These are phyloP conservation scores for Puffinus mauretanicus DNA, from an alignment of 2,113 vertebrate species.

Conservation along the genomic window DNA sequence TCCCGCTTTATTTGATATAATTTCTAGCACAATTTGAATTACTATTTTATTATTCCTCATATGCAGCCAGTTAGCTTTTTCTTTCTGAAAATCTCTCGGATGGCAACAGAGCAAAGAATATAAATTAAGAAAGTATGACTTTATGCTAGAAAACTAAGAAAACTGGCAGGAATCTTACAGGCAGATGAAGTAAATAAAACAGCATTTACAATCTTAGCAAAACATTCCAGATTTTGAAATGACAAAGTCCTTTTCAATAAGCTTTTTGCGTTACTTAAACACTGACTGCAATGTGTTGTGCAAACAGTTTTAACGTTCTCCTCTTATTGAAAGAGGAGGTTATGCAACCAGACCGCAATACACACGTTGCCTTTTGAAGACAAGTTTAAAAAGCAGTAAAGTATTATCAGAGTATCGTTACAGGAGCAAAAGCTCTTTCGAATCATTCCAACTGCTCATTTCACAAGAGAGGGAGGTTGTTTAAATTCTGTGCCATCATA, in stretches of 20 bases:
- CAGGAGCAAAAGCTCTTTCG: neutral
- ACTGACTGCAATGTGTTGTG: neutral
- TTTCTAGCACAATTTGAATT: neutral
- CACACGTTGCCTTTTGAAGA: neutral
- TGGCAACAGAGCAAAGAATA: neutral
- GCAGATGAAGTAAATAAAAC: constrained; percentile 7
- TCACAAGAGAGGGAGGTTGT: neutral
- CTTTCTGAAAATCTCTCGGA: neutral
- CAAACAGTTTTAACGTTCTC: constrained; percentile 22
- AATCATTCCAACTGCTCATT: neutral
- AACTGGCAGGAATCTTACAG: neutral
- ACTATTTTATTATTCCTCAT: neutral
- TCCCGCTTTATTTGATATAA: neutral
- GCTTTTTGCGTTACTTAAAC: neutral
- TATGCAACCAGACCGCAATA: neutral
- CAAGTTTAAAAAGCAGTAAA: neutral
- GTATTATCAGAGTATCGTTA: neutral
- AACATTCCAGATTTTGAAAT: constrained; percentile 26
- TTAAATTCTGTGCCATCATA: neutral
- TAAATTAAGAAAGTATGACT: neutral
- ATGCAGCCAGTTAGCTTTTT: neutral
- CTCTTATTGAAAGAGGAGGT: neutral
- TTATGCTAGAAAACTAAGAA: neutral
- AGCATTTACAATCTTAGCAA: neutral
- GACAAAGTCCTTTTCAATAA: neutral